A percentile compares a stretch with the other conserved stretches of the same genome.
phyloP scores from a whole-genome alignment of 2,888 invertebrate genomes.

The Temnothorax ravouxi region DNA sequence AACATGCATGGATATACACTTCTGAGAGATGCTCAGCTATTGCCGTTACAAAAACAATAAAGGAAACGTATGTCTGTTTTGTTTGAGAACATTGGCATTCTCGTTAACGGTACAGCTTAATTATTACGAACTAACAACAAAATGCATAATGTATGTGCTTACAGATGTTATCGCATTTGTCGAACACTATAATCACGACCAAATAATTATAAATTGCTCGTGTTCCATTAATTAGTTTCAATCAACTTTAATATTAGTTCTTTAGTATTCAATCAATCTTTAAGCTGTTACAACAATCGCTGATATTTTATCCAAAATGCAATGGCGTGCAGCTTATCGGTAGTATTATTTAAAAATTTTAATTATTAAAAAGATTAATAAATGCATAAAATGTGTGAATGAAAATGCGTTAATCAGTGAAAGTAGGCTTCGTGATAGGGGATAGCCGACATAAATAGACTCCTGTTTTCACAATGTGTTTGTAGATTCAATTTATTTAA shows the following conservation, averaged over 20 bases:
- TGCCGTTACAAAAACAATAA: slow-evolving; percentile 6
- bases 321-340: neutral
- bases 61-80: neutral
- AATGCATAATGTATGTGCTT: neutral
- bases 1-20: neutral
- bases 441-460: neutral
- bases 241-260: neutral
- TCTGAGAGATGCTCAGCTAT: neutral
- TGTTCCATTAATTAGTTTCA: neutral
- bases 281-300: neutral
- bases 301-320: neutral
- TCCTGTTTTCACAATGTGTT: neutral
- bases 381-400: neutral
- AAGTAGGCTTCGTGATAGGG: neutral
- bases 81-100: neutral
- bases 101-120: neutral
- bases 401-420: neutral
- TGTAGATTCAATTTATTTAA: neutral
- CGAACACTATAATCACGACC: neutral
- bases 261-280: neutral
- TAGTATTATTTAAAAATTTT: neutral
- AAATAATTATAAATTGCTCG: neutral
- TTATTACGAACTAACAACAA: neutral
- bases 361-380: neutral
- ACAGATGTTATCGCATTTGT: neutral